Conservation (phyloP, 2,113 vertebrate species). For the Neogale vison region DNA sequence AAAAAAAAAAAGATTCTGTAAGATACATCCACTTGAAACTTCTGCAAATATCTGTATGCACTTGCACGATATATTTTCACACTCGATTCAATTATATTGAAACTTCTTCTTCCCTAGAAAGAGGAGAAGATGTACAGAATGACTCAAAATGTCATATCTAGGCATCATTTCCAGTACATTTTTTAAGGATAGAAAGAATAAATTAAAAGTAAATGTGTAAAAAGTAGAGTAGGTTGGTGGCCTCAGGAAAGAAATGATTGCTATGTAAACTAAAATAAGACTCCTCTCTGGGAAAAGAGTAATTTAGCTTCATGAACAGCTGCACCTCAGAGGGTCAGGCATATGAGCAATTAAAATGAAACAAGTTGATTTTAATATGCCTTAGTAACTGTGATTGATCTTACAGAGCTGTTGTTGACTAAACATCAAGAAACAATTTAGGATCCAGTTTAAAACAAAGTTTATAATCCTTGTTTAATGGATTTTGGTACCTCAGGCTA, state of each 20-base stretch:
- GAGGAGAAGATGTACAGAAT: background rate
- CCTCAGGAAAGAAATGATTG: slow-evolving; percentile 7
- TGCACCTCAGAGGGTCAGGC: slow-evolving; percentile 78
- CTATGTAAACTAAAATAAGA: slow-evolving; percentile 69
- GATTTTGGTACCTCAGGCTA: slow-evolving; percentile 84
- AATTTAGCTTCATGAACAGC: slow-evolving; percentile 80
- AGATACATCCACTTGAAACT: background rate
- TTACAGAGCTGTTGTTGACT: slow-evolving; percentile 81
- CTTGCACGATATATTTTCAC: background rate
- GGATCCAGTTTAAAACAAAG: slow-evolving; percentile 83
- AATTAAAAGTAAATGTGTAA: slow-evolving; percentile 33
- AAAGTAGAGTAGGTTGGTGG: slow-evolving; percentile 30
- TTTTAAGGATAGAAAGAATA: slow-evolving; percentile 10
- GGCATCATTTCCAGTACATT: background rate
- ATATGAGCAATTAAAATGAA: slow-evolving; percentile 83
- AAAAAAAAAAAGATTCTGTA: background rate
- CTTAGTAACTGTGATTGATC: slow-evolving; percentile 83
- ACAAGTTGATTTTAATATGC: slow-evolving; percentile 83
- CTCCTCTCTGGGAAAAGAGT: slow-evolving; percentile 70
- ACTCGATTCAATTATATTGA: background rate
- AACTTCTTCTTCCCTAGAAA: background rate
- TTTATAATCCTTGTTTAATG: slow-evolving; percentile 86
- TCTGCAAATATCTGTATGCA: background rate
- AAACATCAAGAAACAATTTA: slow-evolving; percentile 84
- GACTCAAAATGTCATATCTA: background rate